Evolutionary conservation across 1,140 invertebrate genomes (phyloP), one percentile per base, ranked within the genome.

Genomic region (Rhizoglyphus robini): DNA sequence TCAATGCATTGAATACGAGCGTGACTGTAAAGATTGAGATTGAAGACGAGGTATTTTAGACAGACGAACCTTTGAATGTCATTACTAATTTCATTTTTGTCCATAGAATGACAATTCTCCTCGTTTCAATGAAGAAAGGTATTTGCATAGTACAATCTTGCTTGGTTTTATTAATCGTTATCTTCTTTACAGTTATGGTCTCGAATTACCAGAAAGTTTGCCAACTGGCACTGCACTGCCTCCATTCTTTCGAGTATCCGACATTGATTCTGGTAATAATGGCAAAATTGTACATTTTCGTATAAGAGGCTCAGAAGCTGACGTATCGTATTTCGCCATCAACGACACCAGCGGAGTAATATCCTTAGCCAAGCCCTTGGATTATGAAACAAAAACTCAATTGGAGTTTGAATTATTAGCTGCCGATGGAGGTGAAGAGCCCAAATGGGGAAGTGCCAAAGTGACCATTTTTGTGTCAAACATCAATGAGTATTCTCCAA

Each of bases 401-500:
- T 71, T 72, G 32, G 68, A 69, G n/a, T 71, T 74, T 54, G 65
- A 67, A 25, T 65, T 74, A 23, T 65, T 70, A 27, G 73, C 73
- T n/a, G 58, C 70, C 0, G 73, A 74, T 66, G 68, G 70, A 34
- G 73, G 72, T 13, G 29, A 66, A 23, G 70, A 72, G n/a, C 66
- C 70, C 18, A 62, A 60, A 23, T 58, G 70, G 34, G 73, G 70
- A 46, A 70, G 73, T 11, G 75, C 73, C 2, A 74, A 72, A 8
- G 75, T 79, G 13, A 71, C 72, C 5, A 75, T 80, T 25, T 72
- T 75, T 63, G 72, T 80, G 1, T 69, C 75, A 4, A 79, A 79
- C 68, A 76, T 76, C 36, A 80, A 80, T 69, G 72, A 76, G 54
- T 72, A 75, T 69, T 67, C 71, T 36, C 90, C 90, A 0, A 83